phyloP scores from a whole-genome alignment of 2,797 vertebrate species.

The Acridotheres tristis region DNA sequence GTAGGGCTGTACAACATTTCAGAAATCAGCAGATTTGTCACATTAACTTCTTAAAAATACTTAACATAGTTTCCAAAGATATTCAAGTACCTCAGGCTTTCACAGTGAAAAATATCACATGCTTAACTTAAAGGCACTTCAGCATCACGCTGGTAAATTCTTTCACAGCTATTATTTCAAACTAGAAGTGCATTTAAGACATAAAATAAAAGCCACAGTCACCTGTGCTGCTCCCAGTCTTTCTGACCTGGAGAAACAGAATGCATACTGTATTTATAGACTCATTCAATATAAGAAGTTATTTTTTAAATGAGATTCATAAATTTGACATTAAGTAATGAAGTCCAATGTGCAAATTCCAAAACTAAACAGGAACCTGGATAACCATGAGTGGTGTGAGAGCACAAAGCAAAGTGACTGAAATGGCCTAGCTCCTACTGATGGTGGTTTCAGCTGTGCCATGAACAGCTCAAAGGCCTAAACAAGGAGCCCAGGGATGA shows the following conservation, averaged over 20 bases:
- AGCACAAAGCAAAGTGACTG: background rate
- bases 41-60: constrained; percentile 46
- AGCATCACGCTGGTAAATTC: background rate
- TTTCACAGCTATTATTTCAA: constrained; percentile 1
- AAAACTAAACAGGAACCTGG: background rate
- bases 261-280: background rate
- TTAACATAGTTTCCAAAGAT: constrained; percentile 45
- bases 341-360: background rate
- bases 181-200: background rate
- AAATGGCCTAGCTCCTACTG: background rate
- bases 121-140: constrained; percentile 30
- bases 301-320: background rate
- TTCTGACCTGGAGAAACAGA: background rate
- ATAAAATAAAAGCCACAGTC: background rate
- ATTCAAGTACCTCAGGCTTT: constrained; percentile 11
- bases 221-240: background rate
- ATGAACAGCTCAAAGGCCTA: accelerated
- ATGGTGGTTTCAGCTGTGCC: background rate
- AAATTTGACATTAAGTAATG: background rate
- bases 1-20: background rate
- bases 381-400: accelerated
- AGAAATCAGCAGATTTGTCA: constrained; percentile 42
- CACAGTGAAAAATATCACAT: constrained; percentile 19
- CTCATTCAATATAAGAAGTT: background rate
- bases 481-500: background rate